phyloP scores from a whole-genome alignment of 2,888 invertebrate species.

The Lepetodrilus schrolli region DNA sequence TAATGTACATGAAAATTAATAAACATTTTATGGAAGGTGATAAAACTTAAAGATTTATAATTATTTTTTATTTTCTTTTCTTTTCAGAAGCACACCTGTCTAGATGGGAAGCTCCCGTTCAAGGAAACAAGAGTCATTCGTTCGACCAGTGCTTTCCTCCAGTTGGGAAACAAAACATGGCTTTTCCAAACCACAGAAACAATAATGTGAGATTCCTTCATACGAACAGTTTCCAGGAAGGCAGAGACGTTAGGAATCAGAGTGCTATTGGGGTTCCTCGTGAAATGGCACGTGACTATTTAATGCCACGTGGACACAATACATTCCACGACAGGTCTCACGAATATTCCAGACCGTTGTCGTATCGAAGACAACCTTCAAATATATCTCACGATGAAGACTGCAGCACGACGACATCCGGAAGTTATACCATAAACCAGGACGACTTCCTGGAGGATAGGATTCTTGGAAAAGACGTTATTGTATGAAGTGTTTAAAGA shows the following conservation, averaged over 20 bases:
- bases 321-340: constrained; percentile 13
- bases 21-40: too few relatives aligned
- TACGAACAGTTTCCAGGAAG: constrained; percentile 19
- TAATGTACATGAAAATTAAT: too few relatives aligned
- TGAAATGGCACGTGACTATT: constrained; percentile 4
- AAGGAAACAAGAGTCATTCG: neutral
- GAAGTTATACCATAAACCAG: constrained; percentile 57
- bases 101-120: neutral
- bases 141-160: neutral
- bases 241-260: neutral
- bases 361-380: constrained; percentile 19
- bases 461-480: constrained; percentile 34
- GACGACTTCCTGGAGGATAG: constrained; percentile 48
- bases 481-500: neutral
- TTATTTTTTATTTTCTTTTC: too few relatives aligned
- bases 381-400: constrained; percentile 53
- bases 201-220: neutral
- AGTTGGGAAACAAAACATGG: neutral
- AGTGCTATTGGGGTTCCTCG: neutral
- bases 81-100: neutral
- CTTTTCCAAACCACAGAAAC: neutral
- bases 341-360: neutral
- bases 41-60: neutral
- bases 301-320: neutral
- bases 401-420: constrained; percentile 58